These are phyloP conservation scores for Sinocyclocheilus maitianheensis DNA, from an alignment of 2,113 vertebrate genomes.

Conservation along the genomic window DNA sequence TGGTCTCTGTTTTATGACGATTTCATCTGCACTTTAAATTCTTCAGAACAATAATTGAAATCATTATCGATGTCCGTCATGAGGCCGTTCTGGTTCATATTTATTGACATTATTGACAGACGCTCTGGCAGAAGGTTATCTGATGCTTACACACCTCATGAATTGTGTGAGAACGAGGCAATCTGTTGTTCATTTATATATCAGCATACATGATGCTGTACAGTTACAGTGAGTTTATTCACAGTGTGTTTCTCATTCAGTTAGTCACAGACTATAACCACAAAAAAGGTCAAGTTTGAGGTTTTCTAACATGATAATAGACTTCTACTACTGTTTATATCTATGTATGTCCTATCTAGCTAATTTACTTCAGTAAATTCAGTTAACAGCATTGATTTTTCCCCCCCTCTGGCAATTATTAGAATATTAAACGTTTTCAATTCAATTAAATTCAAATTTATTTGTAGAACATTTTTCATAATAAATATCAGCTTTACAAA, in stretches of 20 bases:
- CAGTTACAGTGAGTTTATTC: background rate
- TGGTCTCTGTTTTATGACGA: background rate
- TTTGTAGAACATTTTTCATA: too few relatives aligned
- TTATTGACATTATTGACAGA: constrained; percentile 68
- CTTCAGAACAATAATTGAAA: constrained; percentile 4
- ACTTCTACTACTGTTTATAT: too few relatives aligned
- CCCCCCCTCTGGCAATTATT: too few relatives aligned
- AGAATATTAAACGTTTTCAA: too few relatives aligned
- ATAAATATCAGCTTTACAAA: too few relatives aligned
- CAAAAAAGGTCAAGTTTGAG: too few relatives aligned
- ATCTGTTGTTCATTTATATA: background rate
- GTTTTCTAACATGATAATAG: too few relatives aligned
- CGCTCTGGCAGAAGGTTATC: constrained; percentile 69
- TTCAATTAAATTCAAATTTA: too few relatives aligned
- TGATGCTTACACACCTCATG: background rate
- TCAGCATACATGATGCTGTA: background rate
- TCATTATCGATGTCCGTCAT: constrained; percentile 38
- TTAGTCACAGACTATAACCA: too few relatives aligned
- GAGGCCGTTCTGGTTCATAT: constrained; percentile 62
- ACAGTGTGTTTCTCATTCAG: background rate
- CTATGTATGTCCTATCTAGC: too few relatives aligned
- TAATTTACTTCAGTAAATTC: too few relatives aligned
- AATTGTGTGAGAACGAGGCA: constrained; percentile 56
- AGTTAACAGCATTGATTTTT: too few relatives aligned
- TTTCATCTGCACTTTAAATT: background rate